Conservation (phyloP, 2,888 invertebrate species). For the Macrosiphum euphorbiae region DNA sequence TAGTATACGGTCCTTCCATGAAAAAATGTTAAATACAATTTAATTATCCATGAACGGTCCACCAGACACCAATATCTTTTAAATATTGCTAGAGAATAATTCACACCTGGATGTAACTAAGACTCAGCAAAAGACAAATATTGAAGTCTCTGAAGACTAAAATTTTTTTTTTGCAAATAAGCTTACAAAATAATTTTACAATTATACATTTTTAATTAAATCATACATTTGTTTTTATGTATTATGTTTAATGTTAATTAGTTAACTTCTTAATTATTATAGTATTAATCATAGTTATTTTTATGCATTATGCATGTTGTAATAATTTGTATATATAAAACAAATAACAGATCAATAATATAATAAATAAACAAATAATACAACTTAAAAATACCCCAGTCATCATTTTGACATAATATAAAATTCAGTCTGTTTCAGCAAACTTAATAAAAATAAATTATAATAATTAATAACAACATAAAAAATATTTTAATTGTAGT, state of each 20-base stretch:
- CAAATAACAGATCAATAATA: not conserved
- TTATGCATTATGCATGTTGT: not conserved
- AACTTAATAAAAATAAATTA: slow-evolving; percentile 11
- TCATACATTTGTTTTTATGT: not conserved
- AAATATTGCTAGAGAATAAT: not conserved
- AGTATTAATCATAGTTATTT: not conserved
- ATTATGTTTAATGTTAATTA: not conserved
- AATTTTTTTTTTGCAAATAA: not conserved
- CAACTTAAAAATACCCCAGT: not conserved
- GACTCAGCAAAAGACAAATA: not conserved
- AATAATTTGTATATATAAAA: not conserved
- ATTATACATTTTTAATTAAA: not conserved
- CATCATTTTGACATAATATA: not conserved
- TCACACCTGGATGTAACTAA: not conserved
- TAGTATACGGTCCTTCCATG: not conserved
- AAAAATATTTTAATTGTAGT: not conserved
- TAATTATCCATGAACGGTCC: not conserved
- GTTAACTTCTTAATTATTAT: not conserved
- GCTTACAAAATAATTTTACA: not conserved
- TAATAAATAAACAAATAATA: not conserved
- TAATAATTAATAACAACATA: slow-evolving; percentile 6
- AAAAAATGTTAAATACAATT: not conserved
- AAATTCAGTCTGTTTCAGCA: not conserved
- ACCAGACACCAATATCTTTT: not conserved
- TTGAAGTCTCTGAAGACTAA: not conserved